A percentile compares a stretch with the other conserved stretches of the same genome.
phyloP scores from a whole-genome alignment of 2,113 vertebrate species.

The Podarcis raffonei region DNA sequence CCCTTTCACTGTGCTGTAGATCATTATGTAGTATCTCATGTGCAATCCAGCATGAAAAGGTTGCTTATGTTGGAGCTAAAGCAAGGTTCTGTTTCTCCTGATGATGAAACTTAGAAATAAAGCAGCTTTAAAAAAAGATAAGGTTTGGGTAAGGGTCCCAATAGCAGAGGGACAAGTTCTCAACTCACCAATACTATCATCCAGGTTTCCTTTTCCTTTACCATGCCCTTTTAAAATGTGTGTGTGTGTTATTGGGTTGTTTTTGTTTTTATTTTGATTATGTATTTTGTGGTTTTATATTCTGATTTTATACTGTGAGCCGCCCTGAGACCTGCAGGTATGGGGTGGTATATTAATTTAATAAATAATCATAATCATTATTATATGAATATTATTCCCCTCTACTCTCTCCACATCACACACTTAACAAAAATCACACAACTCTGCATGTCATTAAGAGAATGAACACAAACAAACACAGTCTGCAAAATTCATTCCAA shows the following conservation, averaged over 20 bases:
- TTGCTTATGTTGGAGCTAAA: neutral
- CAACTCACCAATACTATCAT: neutral
- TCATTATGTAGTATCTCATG: no score
- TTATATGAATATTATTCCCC: no score
- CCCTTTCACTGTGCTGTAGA: neutral
- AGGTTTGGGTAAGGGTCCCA: neutral
- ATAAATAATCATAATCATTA: no score
- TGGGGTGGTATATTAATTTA: no score
- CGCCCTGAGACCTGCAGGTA: no score
- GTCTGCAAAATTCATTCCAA: neutral
- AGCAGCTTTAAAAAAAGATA: neutral
- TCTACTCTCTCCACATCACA: neutral
- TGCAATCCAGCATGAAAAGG: neutral
- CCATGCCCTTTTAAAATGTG: neutral
- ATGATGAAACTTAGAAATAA: neutral
- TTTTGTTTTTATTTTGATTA: no score
- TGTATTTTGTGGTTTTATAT: no score
- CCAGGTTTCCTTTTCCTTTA: neutral
- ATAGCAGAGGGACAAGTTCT: neutral
- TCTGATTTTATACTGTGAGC: no score
- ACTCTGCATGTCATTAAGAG: neutral
- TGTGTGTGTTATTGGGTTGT: no score
- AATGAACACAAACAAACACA: neutral
- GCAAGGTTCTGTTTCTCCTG: neutral
- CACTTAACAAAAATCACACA: neutral